Base-by-base conservation (phyloP, 2,113 vertebrate species). In the Callocephalon fimbriatum region DNA sequence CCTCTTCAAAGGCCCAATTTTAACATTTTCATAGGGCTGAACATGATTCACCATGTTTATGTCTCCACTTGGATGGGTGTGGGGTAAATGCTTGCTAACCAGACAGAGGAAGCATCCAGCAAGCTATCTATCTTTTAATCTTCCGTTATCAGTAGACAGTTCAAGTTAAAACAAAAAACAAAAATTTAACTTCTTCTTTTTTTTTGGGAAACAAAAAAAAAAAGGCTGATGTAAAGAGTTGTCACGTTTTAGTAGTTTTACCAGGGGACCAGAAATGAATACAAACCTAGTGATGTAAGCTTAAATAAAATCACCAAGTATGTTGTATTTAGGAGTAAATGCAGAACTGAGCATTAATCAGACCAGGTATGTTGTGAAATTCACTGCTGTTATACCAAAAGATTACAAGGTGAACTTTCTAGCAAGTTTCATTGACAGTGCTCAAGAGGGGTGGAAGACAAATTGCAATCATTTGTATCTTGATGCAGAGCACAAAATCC, bases 1-100 rank as follows among this genome's bases (percentile, higher is more conserved):
- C 31, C 63, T 94, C 76, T 88, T 92, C 90, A 96, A 97, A 96
- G 76, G 29, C 37, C 96, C 42, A 26, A 12, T 76, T 79, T 86
- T 77, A 78, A 65, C 29, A 61, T 80, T 81, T 82, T 91, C 68
- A 74, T 51, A 48, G 56, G 23, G 32, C 67, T 53, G 84, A 56
- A 37, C 32, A 71, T 73, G 77, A 87, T 51, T 96, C 70, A 91
- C 44, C 12, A 4, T 80, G 77, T n/a, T 93, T 78, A 83, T 38
- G 54, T 84, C 86, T 90, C 88, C 44, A 22, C n/a, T 92, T 71
- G 48, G 15, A 47, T 50, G 59, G 37, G 16, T 82, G 63, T 78
- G 77, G n/a, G 35, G 10, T 87, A 68, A 90, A 76, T 68, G 17
- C 58, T 89, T 87, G 40, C 14, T 48, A 92, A 76, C 48, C 58